These are phyloP conservation scores for Ferdinandea cuprea DNA, from an alignment of 2,888 invertebrate genomes.

Conservation along the genomic window DNA sequence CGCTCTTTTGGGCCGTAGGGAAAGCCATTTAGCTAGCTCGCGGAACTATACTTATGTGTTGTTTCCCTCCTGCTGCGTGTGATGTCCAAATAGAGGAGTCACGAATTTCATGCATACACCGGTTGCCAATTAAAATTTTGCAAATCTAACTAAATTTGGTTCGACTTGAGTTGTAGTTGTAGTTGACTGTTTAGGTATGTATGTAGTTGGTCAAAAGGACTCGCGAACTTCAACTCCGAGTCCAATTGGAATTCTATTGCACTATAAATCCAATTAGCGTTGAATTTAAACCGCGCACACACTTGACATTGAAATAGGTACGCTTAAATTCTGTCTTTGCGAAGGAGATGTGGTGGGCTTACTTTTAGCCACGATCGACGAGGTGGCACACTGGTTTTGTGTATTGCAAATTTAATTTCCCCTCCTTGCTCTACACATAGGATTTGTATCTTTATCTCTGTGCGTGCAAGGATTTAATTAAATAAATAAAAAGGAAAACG, in stretches of 20 bases:
- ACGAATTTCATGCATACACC: constrained; percentile 71
- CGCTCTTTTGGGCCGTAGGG: constrained; percentile 17
- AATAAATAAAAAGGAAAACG: no score
- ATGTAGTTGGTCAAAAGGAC: constrained; percentile 11
- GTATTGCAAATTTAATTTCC: constrained; percentile 16
- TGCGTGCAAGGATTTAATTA: constrained; percentile 74
- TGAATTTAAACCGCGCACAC: constrained; percentile 52
- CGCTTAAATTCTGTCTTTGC: constrained; percentile 28
- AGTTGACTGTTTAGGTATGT: no score
- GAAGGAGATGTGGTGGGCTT: background rate
- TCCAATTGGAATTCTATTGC: constrained; percentile 67
- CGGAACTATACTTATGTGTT: background rate
- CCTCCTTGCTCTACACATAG: constrained; percentile 2
- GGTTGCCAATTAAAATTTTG: constrained; percentile 73
- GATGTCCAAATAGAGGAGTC: constrained; percentile 69
- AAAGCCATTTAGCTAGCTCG: constrained; percentile 20
- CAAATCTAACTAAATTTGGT: constrained; percentile 63
- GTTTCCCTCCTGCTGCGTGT: constrained; percentile 50
- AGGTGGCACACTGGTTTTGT: constrained; percentile 60
- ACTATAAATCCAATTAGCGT: constrained; percentile 73
- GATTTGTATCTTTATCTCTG: constrained; percentile 16
- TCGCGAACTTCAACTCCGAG: background rate
- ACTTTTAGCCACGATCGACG: constrained; percentile 23
- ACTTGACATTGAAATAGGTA: constrained; percentile 73
- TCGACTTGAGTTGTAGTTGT: background rate